These are phyloP conservation scores for Ormyrus labotus DNA, from an alignment of 2,888 invertebrate species.

Conservation along the genomic window DNA sequence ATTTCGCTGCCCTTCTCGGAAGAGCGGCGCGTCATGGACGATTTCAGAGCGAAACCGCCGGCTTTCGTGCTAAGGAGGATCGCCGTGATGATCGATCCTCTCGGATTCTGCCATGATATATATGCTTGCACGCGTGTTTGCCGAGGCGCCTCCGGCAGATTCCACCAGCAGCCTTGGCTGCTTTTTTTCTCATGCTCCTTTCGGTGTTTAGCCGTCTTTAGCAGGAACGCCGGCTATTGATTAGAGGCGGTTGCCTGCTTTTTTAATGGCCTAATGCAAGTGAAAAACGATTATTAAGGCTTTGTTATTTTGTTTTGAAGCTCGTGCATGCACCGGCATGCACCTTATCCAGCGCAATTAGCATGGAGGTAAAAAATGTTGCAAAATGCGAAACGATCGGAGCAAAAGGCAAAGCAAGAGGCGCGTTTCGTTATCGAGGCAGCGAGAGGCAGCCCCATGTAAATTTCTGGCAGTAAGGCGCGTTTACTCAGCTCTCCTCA, in stretches of 20 bases:
- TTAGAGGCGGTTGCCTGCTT: neutral
- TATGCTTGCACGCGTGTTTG: constrained; percentile 6
- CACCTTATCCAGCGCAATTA: neutral
- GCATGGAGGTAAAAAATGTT: neutral
- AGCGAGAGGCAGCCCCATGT: neutral
- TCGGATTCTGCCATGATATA: constrained; percentile 40
- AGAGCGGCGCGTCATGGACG: constrained; percentile 41
- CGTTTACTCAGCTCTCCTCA: constrained; percentile 5
- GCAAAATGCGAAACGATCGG: too few species aligned
- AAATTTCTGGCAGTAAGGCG: constrained; percentile 36
- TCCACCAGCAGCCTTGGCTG: neutral
- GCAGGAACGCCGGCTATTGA: constrained; percentile 1
- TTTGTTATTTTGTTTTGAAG: neutral
- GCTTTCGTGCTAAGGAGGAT: constrained; percentile 19
- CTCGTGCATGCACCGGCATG: neutral
- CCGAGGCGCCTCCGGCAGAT: constrained; percentile 9
- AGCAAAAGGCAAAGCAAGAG: neutral
- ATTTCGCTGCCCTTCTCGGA: constrained; percentile 31
- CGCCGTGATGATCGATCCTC: constrained; percentile 46
- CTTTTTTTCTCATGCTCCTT: constrained; percentile 14
- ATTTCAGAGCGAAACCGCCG: constrained; percentile 48
- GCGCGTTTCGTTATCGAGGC: constrained; percentile 22
- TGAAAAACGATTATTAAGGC: neutral
- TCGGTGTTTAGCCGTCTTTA: constrained; percentile 25
- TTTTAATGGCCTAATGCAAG: too few species aligned